Conservation (phyloP, 2,888 invertebrate species). For the Ormyrus pomaceus region DNA sequence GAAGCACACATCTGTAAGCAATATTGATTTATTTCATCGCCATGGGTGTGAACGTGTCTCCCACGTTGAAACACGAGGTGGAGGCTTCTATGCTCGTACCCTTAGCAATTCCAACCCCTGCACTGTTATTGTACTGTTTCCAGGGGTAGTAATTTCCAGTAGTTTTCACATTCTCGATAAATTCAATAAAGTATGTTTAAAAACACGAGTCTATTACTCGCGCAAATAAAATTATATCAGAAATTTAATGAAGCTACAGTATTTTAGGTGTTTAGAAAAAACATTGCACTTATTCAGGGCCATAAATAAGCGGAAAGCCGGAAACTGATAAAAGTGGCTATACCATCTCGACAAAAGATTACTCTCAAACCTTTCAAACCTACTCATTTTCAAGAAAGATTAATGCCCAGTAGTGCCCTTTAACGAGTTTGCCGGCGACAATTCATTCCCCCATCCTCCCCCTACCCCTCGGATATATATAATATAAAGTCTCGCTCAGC, state of each 20-base stretch:
- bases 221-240: too few relatives aligned
- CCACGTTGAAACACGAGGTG: conserved; percentile 68
- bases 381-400: conserved; percentile 34
- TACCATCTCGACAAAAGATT: conserved; percentile 40
- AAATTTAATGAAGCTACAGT: too few relatives aligned
- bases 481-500: conserved; percentile 33
- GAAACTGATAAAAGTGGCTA: conserved; percentile 38
- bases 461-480: conserved; percentile 28
- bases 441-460: conserved; percentile 31
- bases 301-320: conserved; percentile 34
- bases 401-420: conserved; percentile 42
- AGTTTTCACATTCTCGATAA: conserved; percentile 51
- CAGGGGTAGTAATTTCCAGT: conserved; percentile 58
- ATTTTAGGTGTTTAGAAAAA: too few relatives aligned
- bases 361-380: conserved; percentile 40
- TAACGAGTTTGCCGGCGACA: conserved; percentile 40
- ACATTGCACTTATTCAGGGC: not conserved
- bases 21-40: conserved; percentile 72
- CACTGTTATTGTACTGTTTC: conserved; percentile 44
- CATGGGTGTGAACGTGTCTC: conserved; percentile 55
- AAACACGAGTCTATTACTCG: too few relatives aligned
- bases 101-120: conserved; percentile 35
- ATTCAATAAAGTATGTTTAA: not conserved
- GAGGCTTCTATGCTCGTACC: conserved; percentile 66
- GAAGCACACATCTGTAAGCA: conserved; percentile 51